A percentile compares a stretch with the other conserved stretches of the same genome.
Conservation (phyloP, 2,797 vertebrate genomes). For the Megaceryle alcyon region DNA sequence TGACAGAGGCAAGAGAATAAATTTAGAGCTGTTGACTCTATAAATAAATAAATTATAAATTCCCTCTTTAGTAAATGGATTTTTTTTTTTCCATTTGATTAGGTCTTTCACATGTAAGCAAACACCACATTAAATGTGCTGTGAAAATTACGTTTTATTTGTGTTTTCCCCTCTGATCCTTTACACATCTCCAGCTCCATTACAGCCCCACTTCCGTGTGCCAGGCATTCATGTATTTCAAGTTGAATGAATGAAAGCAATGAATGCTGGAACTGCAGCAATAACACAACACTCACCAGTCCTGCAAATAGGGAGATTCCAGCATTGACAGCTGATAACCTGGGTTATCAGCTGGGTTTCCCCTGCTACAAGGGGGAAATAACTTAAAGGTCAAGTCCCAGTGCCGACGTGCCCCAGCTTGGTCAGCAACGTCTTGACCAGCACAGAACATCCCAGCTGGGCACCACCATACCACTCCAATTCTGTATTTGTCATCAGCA, state of each 20-base stretch:
- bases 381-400: not conserved
- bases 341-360: not conserved
- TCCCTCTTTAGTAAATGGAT: not conserved
- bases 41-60: not conserved
- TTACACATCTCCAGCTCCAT: not conserved
- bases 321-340: not conserved
- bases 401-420: not conserved
- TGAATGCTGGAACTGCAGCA: not conserved
- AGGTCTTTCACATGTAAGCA: not conserved
- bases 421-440: fast-evolving
- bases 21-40: not conserved
- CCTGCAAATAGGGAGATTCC: not conserved
- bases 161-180: not conserved
- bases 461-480: fast-evolving
- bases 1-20: not conserved
- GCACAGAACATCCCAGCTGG: not conserved
- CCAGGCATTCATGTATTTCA: fast-evolving
- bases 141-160: not conserved
- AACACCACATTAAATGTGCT: not conserved
- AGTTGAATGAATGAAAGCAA: not conserved
- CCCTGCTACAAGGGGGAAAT: not conserved
- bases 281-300: not conserved
- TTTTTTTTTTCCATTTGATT: not conserved
- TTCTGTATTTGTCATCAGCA: not conserved
- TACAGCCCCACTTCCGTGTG: not conserved